Evolutionary conservation across 2,888 invertebrate species (phyloP), one percentile per base, ranked within the genome.

Genomic region (Thereva unica): DNA sequence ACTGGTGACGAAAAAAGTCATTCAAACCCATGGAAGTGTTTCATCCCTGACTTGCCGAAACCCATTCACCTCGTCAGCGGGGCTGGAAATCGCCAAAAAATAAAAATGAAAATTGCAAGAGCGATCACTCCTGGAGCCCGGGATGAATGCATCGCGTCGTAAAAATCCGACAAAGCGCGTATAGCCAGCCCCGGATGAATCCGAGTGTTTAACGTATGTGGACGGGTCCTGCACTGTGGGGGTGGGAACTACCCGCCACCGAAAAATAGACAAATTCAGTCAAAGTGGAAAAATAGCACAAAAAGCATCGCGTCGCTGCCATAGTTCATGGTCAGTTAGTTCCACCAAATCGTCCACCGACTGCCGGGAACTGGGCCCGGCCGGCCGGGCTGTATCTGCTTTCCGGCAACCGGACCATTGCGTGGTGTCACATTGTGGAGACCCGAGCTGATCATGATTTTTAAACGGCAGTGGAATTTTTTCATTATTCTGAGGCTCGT

Each of bases 241-340:
- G 49, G 5, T 49, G 10, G 23, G 38, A 38, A 23, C 35, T 38
- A 61, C 61, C 61, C 10, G 42, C 49, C 38, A 38, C 41, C 38
- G 35, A 47, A 64, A 64, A 54, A 54, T 54, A 41, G 49, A 45
- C 49, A 65, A 65, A 56, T 56, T 65, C 65, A 49, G 49, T 50
- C 49, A 65, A 49, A 56, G 47, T 49, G 44, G 55, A 56, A 65
- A 65, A 65, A 47, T 56, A 49, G 52, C 47, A 38, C 12, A 65
- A 56, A 65, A 55, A 56, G 50, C 35, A 64, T 47, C 34, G 53
- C 44, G 67, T 47, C 59, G 54, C 59, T 57, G 65, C 50, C 67
- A 69, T 69, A 69, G 67, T 67, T 69, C 69, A 69, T 67, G 69
- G 69, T 69, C 69, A 69, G 69, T 67, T 69, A 69, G 69, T 67